These are phyloP conservation scores for Lontra canadensis DNA, from an alignment of 2,113 vertebrate species.

Conservation along the genomic window DNA sequence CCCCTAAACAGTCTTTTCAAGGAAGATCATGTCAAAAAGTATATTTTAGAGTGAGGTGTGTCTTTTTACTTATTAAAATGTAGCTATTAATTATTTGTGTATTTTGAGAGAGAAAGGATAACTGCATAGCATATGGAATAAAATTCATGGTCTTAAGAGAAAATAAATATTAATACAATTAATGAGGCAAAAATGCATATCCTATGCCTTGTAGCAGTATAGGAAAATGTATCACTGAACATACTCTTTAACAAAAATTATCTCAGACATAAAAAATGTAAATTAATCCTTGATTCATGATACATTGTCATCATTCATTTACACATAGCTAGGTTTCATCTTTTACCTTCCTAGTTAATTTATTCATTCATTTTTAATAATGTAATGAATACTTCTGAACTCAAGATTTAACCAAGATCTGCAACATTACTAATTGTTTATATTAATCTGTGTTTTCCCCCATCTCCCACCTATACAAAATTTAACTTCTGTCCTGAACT, in stretches of 20 bases:
- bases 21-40: not conserved
- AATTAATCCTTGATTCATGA: not conserved
- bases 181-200: not conserved
- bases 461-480: not conserved
- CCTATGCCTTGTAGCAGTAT: not conserved
- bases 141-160: not conserved
- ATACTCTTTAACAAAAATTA: not conserved
- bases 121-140: not conserved
- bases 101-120: not conserved
- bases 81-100: not conserved
- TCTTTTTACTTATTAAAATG: not conserved
- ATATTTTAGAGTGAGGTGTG: not conserved
- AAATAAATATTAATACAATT: not conserved
- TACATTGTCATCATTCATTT: not conserved
- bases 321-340: not conserved
- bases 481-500: not conserved
- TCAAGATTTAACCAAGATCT: not conserved
- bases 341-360: not conserved
- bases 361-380: not conserved
- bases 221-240: not conserved
- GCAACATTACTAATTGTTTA: not conserved
- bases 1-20: not conserved
- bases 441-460: not conserved
- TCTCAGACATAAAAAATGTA: not conserved
- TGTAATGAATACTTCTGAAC: not conserved